Percentiles rank a stretch among this genome's conserved stretches.
Conservation (phyloP, 1,140 invertebrate species). For the Drosophila repletoides region DNA sequence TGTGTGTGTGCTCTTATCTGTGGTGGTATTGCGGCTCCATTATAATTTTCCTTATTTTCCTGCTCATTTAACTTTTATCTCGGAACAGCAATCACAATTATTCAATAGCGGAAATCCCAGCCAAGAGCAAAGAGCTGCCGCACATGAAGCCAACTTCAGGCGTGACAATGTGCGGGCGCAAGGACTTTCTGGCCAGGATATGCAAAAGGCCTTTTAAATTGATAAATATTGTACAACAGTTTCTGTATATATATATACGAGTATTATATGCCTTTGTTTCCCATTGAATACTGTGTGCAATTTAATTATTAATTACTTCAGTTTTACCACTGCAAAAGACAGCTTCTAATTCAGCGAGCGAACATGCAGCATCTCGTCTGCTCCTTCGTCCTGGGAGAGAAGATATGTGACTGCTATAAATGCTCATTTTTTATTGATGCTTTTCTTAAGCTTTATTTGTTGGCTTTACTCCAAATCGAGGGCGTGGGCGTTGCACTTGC, state of each 20-base stretch:
- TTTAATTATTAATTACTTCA: slow-evolving; percentile 73
- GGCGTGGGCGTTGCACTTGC: background rate
- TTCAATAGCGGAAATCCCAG: slow-evolving; percentile 75
- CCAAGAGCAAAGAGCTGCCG: background rate
- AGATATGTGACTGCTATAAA: background rate
- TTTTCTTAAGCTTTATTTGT: too few relatives aligned
- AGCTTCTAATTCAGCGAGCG: background rate
- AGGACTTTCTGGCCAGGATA: background rate
- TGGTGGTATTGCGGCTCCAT: slow-evolving; percentile 29
- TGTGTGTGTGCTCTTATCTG: background rate
- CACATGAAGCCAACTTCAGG: background rate
- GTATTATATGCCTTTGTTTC: background rate
- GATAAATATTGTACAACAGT: slow-evolving; percentile 11
- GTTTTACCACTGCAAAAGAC: background rate
- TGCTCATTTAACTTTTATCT: slow-evolving; percentile 81
- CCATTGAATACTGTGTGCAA: slow-evolving; percentile 44
- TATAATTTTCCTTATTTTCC: slow-evolving; percentile 70
- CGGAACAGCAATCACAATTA: slow-evolving; percentile 70
- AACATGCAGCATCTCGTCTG: too few relatives aligned
- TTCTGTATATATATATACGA: background rate
- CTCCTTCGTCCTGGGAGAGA: background rate
- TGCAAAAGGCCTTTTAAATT: slow-evolving; percentile 27
- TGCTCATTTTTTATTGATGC: slow-evolving; percentile 33
- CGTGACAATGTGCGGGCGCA: slow-evolving; percentile 38
- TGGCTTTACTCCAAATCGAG: too few relatives aligned